Evolutionary conservation across 1,140 invertebrate genomes (phyloP), one percentile per base, ranked within the genome.

Genomic region (Macrobrachium nipponense): DNA sequence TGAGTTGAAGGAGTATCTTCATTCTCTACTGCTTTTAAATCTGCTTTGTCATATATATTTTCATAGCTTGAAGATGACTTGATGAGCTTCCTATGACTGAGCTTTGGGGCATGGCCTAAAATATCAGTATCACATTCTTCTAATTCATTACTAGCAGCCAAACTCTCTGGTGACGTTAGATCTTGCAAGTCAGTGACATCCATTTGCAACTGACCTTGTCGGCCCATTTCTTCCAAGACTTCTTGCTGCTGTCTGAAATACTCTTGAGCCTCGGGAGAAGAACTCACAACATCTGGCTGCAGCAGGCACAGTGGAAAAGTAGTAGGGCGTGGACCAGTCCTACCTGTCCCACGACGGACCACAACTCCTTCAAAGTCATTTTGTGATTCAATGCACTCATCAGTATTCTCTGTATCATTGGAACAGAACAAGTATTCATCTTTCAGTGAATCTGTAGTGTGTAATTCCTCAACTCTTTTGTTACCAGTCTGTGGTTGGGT

Each of bases 31-130:
- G 75, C 84, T 27, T 61, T 68, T 11, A 88, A 75, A 76, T 86
- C 78, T 62, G 84, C 80, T 70, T 61, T 58, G 62, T 88, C 87
- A 86, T 88, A 88, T 51, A 88, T 66, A 68, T 88, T 88, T 68
- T 88, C 87, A 80, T 88, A 88, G 70, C 87, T 88, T 18, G 87
- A 87, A 36, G 87, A 88, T n/a, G 73, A 81, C 82, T 86, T 88
- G 64, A 86, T 59, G 20, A 82, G 80, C 59, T 86, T 85, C 36
- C 84, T 72, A 10, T 51, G 76, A 58, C 59, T 58, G 36, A 12
- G 60, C 77, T 44, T 51, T 66, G 60, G 66, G 18, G 73, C 51
- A 68, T 66, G 23, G 60, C 36, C 51, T 79, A 60, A 18, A 27
- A 36, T 79, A 62, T 80, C 51, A 68, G 23, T 43, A 59, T 64